Evolutionary conservation across 1,140 invertebrate genomes (phyloP), one percentile per base, ranked within the genome.

Genomic region (Caerostris extrusa): DNA sequence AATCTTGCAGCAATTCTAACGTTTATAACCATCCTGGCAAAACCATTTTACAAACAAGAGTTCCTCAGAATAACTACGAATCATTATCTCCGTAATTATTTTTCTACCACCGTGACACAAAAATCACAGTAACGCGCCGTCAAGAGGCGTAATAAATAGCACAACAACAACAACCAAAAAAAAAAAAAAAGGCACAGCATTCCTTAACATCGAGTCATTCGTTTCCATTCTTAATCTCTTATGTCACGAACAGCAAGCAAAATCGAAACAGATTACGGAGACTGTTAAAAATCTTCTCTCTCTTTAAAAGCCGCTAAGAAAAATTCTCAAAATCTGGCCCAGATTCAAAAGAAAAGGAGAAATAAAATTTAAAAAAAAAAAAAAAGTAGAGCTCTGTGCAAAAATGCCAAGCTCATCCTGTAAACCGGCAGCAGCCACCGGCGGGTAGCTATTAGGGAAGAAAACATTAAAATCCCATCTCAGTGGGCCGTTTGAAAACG

Each of bases 391-490:
- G 34, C 7, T 5, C 14, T 50, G 19, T 12, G 12, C 10, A 8
- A 53, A 53, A 53, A 14, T 19, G 34, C 19, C 5, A 53, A 71
- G 19, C n/a, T 34, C 60, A 14, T 10, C 7, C 71, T 77, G 10
- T 77, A 67, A 34, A 67, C n/a, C 61, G 61, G n/a, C 71, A 77
- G 34, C 71, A 77, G 34, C 71, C 82, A 58, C 82, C 55, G 57
- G 82, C 82, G 57, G 57, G n/a, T 85, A 58, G 82, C 82, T 56
- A 85, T 85, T 85, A 85, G 77, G 82, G 17, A 7, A 50, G 34
- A 53, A 77, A 85, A 85, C 82, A 85, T 85, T 85, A 85, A 85
- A 85, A 57, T 85, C 82, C 82, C 56, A 85, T 85, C 57, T 85
- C 82, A 34, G 53, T 34, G 55, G 82, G n/a, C 55, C 82, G 82